Evolutionary conservation across 2,888 invertebrate species (phyloP), one percentile per base, ranked within the genome.

Genomic region (Amiota communis): DNA sequence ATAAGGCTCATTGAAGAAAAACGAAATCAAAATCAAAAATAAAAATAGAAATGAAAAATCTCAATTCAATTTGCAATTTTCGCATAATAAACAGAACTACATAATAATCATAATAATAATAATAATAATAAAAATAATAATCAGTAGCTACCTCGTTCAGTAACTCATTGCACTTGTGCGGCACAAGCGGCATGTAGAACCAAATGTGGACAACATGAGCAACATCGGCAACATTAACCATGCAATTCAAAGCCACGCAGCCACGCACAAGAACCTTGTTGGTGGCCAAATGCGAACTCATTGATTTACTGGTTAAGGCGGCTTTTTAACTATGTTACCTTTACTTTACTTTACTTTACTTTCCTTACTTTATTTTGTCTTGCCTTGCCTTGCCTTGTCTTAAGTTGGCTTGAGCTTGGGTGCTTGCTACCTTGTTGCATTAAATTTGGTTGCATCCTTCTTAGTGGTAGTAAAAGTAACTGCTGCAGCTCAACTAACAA

Each of bases 301-400:
- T 48, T 65, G 65, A 65, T 65, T 65, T 65, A 48, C 65, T 65
- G 20, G 65, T 65, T 65, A 65, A 65, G 48, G 47, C 48, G 48
- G 48, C 59, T 36, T 36, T 36, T 36, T 36, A 36, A 36, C 36
- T 36, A 4, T 2, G 36, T 36, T 36, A 36, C 36, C 36, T 36
- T 36, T 36, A 36, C 23, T 2, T 36, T 36, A 36, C 36, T 36
- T 36, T 36, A 36, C 6, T 36, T 36, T 6, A 36, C 36, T 36
- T 36, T 36, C 1, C 8, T 36, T 36, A 10, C 17, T 59, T 59
- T 59, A 17, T 6, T 20, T 9, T 23, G 12, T 59, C 20, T 59
- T 59, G 20, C 36, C 36, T 59, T 59, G 17, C 36, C 36, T 36
- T 36, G 36, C 6, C 59, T 17, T 59, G 2, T 10, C 3, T 59